These are phyloP conservation scores for Aphelenchoides fujianensis DNA, from an alignment of 1,140 invertebrate genomes.

Conservation along the genomic window DNA sequence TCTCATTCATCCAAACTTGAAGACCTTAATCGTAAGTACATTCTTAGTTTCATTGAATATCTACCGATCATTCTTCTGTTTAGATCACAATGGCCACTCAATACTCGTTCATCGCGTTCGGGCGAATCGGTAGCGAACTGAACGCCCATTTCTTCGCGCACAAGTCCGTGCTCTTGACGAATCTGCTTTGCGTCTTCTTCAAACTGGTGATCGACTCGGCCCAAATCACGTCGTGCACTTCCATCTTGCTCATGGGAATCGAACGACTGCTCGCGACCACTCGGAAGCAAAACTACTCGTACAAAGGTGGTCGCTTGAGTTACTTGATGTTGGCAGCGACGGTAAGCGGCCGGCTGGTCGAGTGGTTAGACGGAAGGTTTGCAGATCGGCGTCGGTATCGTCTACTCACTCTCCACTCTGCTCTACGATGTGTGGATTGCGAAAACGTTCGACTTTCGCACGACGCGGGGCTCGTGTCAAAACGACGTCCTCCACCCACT, in stretches of 20 bases:
- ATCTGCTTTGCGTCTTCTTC: constrained; percentile 11
- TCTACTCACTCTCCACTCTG: background rate
- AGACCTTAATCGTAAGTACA: background rate
- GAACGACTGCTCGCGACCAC: background rate
- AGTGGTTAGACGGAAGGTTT: background rate
- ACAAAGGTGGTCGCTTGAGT: background rate
- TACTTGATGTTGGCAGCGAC: constrained; percentile 4
- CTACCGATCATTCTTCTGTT: too few relatives aligned
- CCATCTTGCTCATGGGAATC: background rate
- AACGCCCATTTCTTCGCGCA: background rate
- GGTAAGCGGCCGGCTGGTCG: background rate
- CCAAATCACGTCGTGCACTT: background rate
- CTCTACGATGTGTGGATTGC: background rate
- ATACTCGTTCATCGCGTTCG: background rate
- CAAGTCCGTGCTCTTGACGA: background rate
- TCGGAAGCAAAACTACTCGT: background rate
- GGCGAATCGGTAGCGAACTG: background rate
- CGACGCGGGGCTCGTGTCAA: background rate
- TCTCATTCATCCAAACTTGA: constrained; percentile 15
- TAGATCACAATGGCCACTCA: constrained; percentile 4
- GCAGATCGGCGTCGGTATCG: background rate
- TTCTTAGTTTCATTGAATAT: too few relatives aligned
- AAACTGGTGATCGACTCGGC: background rate
- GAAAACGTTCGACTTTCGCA: constrained; percentile 5
- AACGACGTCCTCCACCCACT: background rate